Evolutionary conservation across 2,888 invertebrate genomes (phyloP), one percentile per base, ranked within the genome.

Genomic region (Caprella mutica): DNA sequence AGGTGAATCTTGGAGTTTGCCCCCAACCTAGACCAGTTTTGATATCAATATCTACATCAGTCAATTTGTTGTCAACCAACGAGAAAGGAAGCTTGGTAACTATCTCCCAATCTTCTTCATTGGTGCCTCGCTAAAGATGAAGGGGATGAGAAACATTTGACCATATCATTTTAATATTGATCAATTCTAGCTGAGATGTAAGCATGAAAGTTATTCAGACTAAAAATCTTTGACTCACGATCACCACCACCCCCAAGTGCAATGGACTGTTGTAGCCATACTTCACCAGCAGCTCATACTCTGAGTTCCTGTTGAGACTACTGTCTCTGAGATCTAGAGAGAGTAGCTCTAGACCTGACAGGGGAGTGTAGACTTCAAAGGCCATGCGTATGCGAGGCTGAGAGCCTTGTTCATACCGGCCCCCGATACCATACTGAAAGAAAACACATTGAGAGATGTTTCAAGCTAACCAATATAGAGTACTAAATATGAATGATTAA

Each of bases 401-500:
- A 21, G 42, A 39, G 14, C 59, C 63, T 24, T 63, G 63, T 21
- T 63, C 59, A 33, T 63, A 63, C 3, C 59, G 39, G 4, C 55
- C 58, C 8, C 63, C 63, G 0, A 63, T 46, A 9, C 63, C 63
- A 42, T 59, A 63, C 63, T 63, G 52, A 5, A 44, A 29, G 26
- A 35, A 6, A n/a, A n/a, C n/a, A n/a, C n/a, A n/a, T n/a, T n/a
- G n/a, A n/a, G n/a, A n/a, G n/a, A n/a, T n/a, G n/a, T n/a, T n/a
- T n/a, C n/a, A n/a, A n/a, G n/a, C n/a, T n/a, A n/a, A n/a, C n/a
- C n/a, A n/a, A n/a, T n/a, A n/a, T n/a, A n/a, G n/a, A n/a, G n/a
- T n/a, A n/a, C n/a, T n/a, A n/a, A n/a, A n/a, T n/a, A n/a, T n/a
- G n/a, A n/a, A n/a, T n/a, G n/a, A n/a, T n/a, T n/a, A n/a, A n/a